A percentile compares a stretch with the other conserved stretches of the same genome.
Conservation (phyloP, 1,140 invertebrate species). For the Drosophila bipectinata region DNA sequence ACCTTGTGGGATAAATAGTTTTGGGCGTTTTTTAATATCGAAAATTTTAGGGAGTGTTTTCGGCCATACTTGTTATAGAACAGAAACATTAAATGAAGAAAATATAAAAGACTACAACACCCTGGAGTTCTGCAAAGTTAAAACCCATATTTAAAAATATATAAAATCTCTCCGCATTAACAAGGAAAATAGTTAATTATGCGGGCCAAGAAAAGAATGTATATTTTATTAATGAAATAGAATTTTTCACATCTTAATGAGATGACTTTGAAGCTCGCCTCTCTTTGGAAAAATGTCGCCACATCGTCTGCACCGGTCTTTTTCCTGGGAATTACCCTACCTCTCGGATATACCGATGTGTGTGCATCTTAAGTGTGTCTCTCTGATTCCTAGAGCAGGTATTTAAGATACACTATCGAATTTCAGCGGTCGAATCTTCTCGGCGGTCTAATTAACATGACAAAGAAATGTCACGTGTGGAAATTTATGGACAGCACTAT, state of each 20-base stretch:
- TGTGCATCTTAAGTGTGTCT: conserved; percentile 53
- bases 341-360: conserved; percentile 1
- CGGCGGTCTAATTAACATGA: conserved; percentile 83
- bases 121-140: not conserved
- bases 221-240: conserved; percentile 45
- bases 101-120: not conserved
- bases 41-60: conserved; percentile 11
- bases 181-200: conserved; percentile 34
- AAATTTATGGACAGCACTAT: conserved; percentile 77
- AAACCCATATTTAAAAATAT: conserved; percentile 3
- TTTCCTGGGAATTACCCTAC: conserved; percentile 54
- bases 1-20: conserved; percentile 35
- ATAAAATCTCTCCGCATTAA: conserved; percentile 8
- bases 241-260: conserved; percentile 53
- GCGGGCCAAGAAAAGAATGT: conserved; percentile 22
- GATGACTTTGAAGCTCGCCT: conserved; percentile 2
- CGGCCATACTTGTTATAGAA: too few relatives aligned
- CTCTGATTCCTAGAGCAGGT: conserved; percentile 61
- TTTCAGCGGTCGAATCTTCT: conserved; percentile 55
- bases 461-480: conserved; percentile 79
- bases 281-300: conserved; percentile 52
- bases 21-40: conserved; percentile 1
- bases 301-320: conserved; percentile 52
- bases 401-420: conserved; percentile 72
- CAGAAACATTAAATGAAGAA: not conserved